These are phyloP conservation scores for Turritopsis rubra DNA, from an alignment of 30 jellyfish, hydroid and myxozoan genomes.

Conservation along the genomic window DNA sequence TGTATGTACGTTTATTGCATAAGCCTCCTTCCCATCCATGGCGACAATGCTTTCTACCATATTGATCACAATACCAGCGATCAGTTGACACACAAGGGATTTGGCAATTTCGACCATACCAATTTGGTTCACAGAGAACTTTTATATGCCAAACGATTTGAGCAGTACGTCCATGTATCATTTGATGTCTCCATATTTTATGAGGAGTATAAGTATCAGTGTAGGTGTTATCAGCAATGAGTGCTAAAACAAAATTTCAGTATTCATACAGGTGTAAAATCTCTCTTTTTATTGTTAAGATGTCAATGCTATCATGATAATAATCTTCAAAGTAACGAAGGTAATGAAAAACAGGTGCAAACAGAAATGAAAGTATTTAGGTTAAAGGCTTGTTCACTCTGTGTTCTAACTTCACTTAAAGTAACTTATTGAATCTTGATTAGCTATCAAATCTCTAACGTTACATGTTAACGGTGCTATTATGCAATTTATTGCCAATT, in stretches of 20 bases:
- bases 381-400: no score
- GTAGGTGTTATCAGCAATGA: neutral
- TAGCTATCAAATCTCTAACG: no score
- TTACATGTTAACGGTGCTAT: no score
- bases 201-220: neutral
- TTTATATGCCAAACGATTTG: neutral
- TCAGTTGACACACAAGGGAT: conserved; percentile 1
- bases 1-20: neutral
- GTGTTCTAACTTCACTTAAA: no score
- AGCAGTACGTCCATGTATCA: neutral
- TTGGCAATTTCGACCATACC: conserved; percentile 2
- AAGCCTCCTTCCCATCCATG: conserved; percentile 12
- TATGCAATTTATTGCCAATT: no score
- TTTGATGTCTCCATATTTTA: neutral
- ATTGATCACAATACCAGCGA: neutral
- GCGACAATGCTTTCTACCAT: conserved; percentile 1
- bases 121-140: neutral
- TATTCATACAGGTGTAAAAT: no score
- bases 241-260: neutral
- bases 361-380: no score
- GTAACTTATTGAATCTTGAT: no score
- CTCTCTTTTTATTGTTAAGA: no score
- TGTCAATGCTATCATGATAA: no score
- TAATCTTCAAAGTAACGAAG: no score
- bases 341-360: no score